Evolutionary conservation across 2,113 vertebrate species (phyloP).

Genomic region (Vireo altiloquus): DNA sequence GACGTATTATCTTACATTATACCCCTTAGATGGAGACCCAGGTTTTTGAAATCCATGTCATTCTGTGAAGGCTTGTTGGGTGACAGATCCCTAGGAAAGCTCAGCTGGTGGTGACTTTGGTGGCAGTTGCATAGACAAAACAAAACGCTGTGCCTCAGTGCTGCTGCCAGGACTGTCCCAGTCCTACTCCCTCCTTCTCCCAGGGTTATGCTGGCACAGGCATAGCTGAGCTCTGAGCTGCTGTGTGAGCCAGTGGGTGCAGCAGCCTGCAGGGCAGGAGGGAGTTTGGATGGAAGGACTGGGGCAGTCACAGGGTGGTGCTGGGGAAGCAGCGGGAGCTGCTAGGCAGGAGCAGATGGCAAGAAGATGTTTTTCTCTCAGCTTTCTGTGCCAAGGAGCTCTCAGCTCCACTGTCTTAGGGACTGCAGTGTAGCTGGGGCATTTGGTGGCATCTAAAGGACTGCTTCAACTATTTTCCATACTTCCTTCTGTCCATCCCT

Average conservation of each 20-base stretch:
- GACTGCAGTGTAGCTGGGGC: not conserved
- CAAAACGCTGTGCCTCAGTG: fast-evolving
- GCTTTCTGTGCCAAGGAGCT: not conserved
- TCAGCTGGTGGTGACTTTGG: not conserved
- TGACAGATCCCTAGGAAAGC: not conserved
- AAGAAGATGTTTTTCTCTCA: not conserved
- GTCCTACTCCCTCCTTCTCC: not conserved
- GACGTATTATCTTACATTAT: not conserved
- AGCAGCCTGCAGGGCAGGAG: not conserved
- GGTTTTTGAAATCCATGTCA: not conserved
- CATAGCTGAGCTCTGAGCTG: not conserved
- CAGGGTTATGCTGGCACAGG: not conserved
- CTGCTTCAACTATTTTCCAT: not conserved
- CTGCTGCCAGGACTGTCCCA: not conserved
- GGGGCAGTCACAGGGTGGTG: fast-evolving
- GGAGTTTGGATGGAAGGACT: not conserved
- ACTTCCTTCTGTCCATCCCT: not conserved
- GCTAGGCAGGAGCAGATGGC: not conserved
- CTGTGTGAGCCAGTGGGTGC: fast-evolving
- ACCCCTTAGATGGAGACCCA: not conserved
- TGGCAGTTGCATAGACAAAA: not conserved
- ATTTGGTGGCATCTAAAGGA: not conserved
- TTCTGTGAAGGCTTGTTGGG: not conserved
- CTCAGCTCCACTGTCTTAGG: not conserved
- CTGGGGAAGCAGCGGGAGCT: not conserved